These are phyloP conservation scores for Helicolenus hilgendorfi DNA, from an alignment of 2,797 vertebrate species.

Conservation along the genomic window DNA sequence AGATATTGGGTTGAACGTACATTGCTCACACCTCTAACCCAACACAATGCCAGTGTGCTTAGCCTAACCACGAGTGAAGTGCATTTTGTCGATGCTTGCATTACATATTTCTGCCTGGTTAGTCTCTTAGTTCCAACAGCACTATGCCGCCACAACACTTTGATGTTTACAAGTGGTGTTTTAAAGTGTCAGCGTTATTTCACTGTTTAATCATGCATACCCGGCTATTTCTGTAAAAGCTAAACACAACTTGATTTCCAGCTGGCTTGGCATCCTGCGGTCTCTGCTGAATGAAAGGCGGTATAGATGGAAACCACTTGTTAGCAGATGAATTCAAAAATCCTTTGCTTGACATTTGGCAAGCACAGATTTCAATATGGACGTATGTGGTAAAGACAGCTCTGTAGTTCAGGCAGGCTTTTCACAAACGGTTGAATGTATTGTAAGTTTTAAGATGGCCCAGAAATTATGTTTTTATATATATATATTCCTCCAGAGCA, in stretches of 20 bases:
- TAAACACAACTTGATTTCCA: conserved; percentile 6
- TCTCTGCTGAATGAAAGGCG: neutral
- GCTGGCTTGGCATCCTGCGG: neutral
- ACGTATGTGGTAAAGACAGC: neutral
- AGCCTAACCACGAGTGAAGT: too few relatives aligned
- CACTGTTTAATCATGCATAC: neutral
- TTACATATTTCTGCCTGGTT: neutral
- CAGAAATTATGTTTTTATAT: neutral
- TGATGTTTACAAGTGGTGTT: neutral
- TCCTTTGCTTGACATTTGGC: conserved; percentile 25
- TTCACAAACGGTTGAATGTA: neutral
- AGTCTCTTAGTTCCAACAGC: neutral
- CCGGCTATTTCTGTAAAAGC: neutral
- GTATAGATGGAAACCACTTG: neutral
- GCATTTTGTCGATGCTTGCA: neutral
- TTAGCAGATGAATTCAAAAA: neutral
- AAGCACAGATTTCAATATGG: neutral
- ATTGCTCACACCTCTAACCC: neutral
- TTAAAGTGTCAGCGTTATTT: neutral
- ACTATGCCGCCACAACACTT: neutral
- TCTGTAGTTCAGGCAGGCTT: neutral
- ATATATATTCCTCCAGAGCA: neutral
- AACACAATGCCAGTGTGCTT: neutral
- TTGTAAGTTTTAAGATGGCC: neutral
- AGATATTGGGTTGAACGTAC: neutral